A percentile compares a stretch with the other conserved stretches of the same genome.
phyloP scores from a whole-genome alignment of 2,113 vertebrate genomes.

The Mastomys coucha region DNA sequence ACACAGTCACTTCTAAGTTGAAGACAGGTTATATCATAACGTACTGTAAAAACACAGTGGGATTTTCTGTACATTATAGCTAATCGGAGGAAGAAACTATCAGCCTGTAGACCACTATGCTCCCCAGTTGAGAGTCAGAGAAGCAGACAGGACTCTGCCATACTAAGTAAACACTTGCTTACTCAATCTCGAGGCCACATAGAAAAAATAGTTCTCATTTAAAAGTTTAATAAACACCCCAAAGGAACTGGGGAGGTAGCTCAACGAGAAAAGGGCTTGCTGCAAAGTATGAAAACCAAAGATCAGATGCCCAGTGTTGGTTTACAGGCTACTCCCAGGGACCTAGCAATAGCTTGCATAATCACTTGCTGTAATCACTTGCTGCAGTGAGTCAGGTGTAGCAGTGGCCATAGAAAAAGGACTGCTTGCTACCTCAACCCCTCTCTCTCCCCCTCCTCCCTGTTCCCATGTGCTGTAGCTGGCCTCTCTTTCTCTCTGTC shows the following conservation, averaged over 20 bases:
- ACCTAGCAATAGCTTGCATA: no score
- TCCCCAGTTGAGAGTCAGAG: neutral
- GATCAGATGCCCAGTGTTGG: neutral
- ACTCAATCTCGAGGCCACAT: constrained; percentile 31
- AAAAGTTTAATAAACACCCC: neutral
- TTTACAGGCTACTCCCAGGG: no score
- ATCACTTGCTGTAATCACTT: no score
- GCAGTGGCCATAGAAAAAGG: no score
- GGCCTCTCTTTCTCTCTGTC: no score
- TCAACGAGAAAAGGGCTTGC: neutral
- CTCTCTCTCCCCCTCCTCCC: no score
- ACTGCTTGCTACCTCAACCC: no score
- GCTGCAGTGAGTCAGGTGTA: no score
- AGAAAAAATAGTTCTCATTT: constrained; percentile 18
- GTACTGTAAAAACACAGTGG: constrained; percentile 31
- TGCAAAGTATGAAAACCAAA: neutral
- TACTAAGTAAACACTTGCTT: constrained; percentile 20
- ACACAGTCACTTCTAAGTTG: constrained; percentile 12
- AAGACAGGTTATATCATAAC: neutral
- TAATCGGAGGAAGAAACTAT: constrained; percentile 54
- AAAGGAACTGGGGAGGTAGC: neutral
- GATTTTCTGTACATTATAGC: constrained; percentile 5
- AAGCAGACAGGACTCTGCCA: neutral
- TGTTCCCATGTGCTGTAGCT: no score
- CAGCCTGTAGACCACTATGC: neutral